Base-by-base conservation (phyloP, 2,113 vertebrate genomes). In the Prionailurus bengalensis region DNA sequence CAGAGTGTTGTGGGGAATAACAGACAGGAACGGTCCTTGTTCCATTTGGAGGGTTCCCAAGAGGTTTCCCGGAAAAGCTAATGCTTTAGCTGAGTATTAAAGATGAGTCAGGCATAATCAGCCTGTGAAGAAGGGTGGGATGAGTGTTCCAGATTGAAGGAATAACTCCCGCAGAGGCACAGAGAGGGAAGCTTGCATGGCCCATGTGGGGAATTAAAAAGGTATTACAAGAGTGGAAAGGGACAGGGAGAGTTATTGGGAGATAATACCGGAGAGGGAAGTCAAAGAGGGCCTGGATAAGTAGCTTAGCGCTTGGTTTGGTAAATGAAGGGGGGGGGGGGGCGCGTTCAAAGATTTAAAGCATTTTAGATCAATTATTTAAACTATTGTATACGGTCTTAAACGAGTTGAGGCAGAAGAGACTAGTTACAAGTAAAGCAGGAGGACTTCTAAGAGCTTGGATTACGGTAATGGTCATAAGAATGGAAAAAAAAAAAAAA, bases 41-140 rank as follows among this genome's bases (percentile, higher is more conserved):
- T 95, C 51, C 82, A 33, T 93, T 95, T 53, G 39, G 70, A 17
- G 91, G 94, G 79, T 80, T 97, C 79, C 42, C 63, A 91, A 82
- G 92, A 96, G 73, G 48, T 80, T 98, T 97, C 48, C 73, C 95
- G 95, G 92, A 98, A 96, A 36, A 91, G 76, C 95, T 74, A 89
- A 94, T 93, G 87, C 89, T 80, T 94, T 58, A 92, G 78, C 74
- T 93, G 58, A 94, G 63, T 76, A 86, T 96, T 97, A 91, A 53
- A 71, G 90, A 98, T 97, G 98, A 98, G 86, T 98, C 97, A 98
- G 86, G 92, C 1, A 14, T 79, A 94, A 97, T 97, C 93, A 95
- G 93, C 82, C 21, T 91, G 53, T 89, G 73, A 86, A 83, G 95
- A 95, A 91, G 84, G 48, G 61, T 86, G 58, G 68, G 17, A 87